A percentile compares a stretch with the other conserved stretches of the same genome.
phyloP scores from a whole-genome alignment of 1,140 invertebrate genomes.

The Microplitis demolitor region DNA sequence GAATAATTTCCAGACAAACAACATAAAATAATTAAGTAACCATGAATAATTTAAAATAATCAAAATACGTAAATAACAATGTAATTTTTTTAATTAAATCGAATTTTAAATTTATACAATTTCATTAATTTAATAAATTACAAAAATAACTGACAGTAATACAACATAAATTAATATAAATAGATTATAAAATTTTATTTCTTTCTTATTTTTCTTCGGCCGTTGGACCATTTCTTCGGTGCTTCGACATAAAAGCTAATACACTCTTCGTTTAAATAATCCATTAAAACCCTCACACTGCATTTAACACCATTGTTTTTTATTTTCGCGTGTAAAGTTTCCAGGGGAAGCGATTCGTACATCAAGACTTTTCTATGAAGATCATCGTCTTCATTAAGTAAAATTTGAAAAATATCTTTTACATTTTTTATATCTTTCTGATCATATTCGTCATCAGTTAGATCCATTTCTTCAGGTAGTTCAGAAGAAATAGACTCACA shows the following conservation, averaged over 20 bases:
- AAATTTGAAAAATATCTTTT: conserved; percentile 44
- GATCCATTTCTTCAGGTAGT: conserved; percentile 37
- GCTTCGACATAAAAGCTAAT: conserved; percentile 44
- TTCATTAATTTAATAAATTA: neutral
- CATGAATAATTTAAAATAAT: too few species aligned
- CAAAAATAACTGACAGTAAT: neutral
- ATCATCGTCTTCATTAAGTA: conserved; percentile 47
- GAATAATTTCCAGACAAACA: too few species aligned
- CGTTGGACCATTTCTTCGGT: conserved; percentile 1
- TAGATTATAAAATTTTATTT: conserved; percentile 7
- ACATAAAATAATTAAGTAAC: neutral
- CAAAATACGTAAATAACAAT: neutral
- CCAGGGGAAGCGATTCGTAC: conserved; percentile 60
- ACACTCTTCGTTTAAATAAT: conserved; percentile 60
- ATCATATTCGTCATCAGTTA: conserved; percentile 27
- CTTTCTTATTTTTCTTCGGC: conserved; percentile 20
- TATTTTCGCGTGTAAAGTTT: conserved; percentile 48
- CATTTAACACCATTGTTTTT: conserved; percentile 52
- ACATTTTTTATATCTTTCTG: conserved; percentile 30
- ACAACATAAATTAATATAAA: too few species aligned
- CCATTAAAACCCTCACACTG: neutral
- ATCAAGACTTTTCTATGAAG: conserved; percentile 55
- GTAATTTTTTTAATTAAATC: neutral
- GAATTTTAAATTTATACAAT: neutral
- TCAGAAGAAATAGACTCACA: neutral